phyloP scores from a whole-genome alignment of 2,113 vertebrate species.

The Hypanus sabinus region DNA sequence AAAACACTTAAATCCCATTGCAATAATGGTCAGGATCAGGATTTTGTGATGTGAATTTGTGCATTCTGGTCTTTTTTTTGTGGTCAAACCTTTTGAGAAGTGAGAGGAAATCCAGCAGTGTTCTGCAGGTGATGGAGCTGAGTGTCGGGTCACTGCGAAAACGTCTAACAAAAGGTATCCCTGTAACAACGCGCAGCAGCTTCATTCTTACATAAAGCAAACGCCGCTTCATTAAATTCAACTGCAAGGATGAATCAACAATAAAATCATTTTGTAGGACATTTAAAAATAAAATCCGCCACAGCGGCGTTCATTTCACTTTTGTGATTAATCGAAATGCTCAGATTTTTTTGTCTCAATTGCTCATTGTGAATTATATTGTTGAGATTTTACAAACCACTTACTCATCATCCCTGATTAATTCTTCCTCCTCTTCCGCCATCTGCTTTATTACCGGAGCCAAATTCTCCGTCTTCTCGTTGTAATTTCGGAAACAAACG shows the following conservation, averaged over 20 bases:
- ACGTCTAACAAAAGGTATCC: background rate
- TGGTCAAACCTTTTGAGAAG: background rate
- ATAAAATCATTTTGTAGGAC: background rate
- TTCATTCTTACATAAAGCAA: background rate
- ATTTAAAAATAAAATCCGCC: background rate
- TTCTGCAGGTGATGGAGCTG: background rate
- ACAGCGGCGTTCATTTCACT: background rate
- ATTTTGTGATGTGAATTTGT: background rate
- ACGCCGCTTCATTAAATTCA: background rate
- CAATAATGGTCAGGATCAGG: no score
- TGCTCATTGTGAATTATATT: background rate
- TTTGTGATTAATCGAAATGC: background rate
- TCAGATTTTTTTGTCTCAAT: background rate
- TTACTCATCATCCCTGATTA: conserved; percentile 84
- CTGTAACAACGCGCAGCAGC: background rate
- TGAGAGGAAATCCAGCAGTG: background rate
- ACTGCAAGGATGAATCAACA: background rate
- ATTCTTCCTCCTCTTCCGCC: conserved; percentile 79
- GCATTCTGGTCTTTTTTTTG: background rate
- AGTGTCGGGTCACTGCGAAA: background rate
- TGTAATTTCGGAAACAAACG: conserved; percentile 89
- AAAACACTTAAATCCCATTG: background rate
- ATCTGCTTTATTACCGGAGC: conserved; percentile 77
- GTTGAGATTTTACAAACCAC: conserved; percentile 42
- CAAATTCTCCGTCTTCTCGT: conserved; percentile 80